Conservation (phyloP, 2,113 vertebrate genomes). For the Gambusia holbrooki region DNA sequence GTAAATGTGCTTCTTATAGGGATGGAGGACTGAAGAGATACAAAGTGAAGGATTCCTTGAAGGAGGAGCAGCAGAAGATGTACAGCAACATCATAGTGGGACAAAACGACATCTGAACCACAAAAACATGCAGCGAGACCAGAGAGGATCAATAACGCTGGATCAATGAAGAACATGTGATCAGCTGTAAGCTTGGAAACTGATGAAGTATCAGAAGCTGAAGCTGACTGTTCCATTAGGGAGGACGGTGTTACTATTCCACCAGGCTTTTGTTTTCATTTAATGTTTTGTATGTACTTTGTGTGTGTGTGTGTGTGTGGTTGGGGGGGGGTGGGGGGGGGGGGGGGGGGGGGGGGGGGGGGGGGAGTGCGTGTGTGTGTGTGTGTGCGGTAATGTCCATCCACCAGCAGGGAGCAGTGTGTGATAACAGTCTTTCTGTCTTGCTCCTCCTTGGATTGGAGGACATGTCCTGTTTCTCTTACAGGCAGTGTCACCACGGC, state of each 20-base stretch:
- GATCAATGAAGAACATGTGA: not conserved
- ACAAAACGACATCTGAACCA: constrained; percentile 60
- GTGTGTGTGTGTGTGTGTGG: too few relatives aligned
- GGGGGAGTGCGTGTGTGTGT: too few relatives aligned
- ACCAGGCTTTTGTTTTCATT: not conserved
- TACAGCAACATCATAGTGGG: constrained; percentile 92
- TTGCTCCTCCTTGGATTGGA: not conserved
- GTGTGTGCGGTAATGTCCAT: not conserved
- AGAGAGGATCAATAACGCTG: not conserved
- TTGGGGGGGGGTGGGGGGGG: too few relatives aligned
- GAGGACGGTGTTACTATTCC: not conserved
- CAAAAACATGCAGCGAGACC: accelerated
- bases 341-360: too few relatives aligned
- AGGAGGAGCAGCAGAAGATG: constrained; percentile 92
- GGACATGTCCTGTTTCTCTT: not conserved
- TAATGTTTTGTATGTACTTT: not conserved
- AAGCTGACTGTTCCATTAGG: not conserved
- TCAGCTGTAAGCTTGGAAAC: not conserved
- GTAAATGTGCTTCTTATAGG: constrained; percentile 75
- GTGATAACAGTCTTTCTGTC: constrained; percentile 1
- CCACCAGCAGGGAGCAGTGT: constrained; percentile 65
- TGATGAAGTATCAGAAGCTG: not conserved
- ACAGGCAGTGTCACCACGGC: not conserved
- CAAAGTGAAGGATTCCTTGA: constrained; percentile 90
- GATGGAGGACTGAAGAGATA: constrained; percentile 92